Percentiles rank a stretch among this genome's conserved stretches.
phyloP scores from a whole-genome alignment of 2,113 vertebrate genomes.

The Anolis carolinensis region DNA sequence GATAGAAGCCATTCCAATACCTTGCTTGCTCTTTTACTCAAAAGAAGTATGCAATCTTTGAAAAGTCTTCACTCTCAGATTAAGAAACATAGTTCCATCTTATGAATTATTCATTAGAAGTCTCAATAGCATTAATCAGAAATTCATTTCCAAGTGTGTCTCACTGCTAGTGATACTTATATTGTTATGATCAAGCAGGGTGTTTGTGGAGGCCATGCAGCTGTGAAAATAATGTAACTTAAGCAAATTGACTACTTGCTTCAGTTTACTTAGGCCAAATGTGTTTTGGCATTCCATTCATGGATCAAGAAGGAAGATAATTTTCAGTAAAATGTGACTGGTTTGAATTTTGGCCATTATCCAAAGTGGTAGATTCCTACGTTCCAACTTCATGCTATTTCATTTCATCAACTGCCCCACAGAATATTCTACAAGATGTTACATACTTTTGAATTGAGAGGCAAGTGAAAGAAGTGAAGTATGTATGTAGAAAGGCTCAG shows the following conservation, averaged over 20 bases:
- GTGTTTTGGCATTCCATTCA: neutral
- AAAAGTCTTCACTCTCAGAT: neutral
- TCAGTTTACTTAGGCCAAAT: neutral
- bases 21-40: neutral
- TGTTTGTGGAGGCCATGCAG: neutral
- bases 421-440: neutral
- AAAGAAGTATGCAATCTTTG: neutral
- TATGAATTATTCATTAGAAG: neutral
- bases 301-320: too few relatives aligned
- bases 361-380: neutral
- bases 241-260: neutral
- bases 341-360: neutral
- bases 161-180: neutral
- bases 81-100: neutral
- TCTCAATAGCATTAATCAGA: neutral
- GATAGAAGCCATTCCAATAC: neutral
- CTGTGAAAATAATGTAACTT: neutral
- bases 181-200: neutral
- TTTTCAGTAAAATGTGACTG: neutral
- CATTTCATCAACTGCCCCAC: neutral
- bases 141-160: too few relatives aligned
- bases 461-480: too few relatives aligned
- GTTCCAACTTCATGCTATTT: neutral
- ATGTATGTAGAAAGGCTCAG: neutral
- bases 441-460: neutral